A percentile compares a stretch with the other conserved stretches of the same genome.
phyloP scores from a whole-genome alignment of 2,113 vertebrate species.

The Lepus timidus region DNA sequence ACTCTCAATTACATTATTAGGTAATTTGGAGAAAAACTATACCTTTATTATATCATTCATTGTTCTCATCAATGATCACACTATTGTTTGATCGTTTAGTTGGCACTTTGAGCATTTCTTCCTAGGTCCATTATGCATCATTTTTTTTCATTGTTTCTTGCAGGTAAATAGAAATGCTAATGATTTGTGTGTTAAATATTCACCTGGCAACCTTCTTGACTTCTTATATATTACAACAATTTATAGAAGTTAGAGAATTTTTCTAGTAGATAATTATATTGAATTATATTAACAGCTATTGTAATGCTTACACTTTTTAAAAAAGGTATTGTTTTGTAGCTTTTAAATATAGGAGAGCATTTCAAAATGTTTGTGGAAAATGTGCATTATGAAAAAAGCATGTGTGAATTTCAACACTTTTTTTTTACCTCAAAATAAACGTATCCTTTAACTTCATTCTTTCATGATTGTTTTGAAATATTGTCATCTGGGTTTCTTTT shows the following conservation, averaged over 20 bases:
- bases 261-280: not conserved
- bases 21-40: not conserved
- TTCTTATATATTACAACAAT: conserved; percentile 16
- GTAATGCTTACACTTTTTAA: not conserved
- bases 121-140: not conserved
- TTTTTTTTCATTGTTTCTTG: not conserved
- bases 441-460: too few species aligned
- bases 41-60: not conserved
- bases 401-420: too few species aligned
- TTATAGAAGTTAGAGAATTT: not conserved
- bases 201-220: not conserved
- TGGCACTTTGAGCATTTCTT: not conserved
- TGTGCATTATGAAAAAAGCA: too few species aligned
- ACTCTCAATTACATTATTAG: not conserved
- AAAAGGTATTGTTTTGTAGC: not conserved
- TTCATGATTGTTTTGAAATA: not conserved
- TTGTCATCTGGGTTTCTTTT: not conserved
- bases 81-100: not conserved
- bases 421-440: too few species aligned
- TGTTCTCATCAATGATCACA: not conserved
- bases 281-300: not conserved
- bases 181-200: not conserved
- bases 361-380: not conserved
- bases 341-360: not conserved
- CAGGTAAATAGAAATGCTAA: not conserved